Evolutionary conservation across 2,888 invertebrate species (phyloP), one percentile per base, ranked within the genome.

Genomic region (Willowsia nigromaculata): DNA sequence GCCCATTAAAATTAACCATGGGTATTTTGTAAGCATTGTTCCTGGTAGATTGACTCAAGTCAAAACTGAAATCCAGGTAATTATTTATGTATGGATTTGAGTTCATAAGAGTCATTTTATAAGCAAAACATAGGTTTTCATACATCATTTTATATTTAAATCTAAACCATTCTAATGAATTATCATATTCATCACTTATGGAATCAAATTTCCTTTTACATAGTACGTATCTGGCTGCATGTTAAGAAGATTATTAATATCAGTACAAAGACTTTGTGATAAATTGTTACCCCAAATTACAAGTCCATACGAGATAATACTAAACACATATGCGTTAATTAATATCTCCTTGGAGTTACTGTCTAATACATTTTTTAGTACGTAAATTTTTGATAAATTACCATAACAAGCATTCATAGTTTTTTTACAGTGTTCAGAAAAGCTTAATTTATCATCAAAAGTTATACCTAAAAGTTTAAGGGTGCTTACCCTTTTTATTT

Each of bases 251-350:
- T 65, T 86, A 62, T 87, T 81, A 13, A 18, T 86, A 15, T 40
- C 68, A 25, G 1, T 27, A 18, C n/a, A n/a, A n/a, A n/a, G n/a
- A n/a, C n/a, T n/a, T n/a, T n/a, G n/a, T n/a, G 11, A 13, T 13
- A 30, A 7, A 25, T 50, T 47, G 43, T 76, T 89, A 6, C 81
- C 76, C 89, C 89, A 90, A 22, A 90, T 47, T 1, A 76, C 33
- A 15, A 9, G 15, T 40, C 59, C 81, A 40, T 90, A 90, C 7
- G 40, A 78, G 0, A 88, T 1, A 3, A 80, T 18, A 30, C 86
- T 82, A 2, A 74, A 9, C 3, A 90, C 15, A 37, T 68, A 88
- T 18, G 90, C 84, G 43, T 90, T 81, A 9, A 88, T 18, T 30
- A 88, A 25, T 15, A 68, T 71, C 27, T 11, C 13, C 7, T 56